These are phyloP conservation scores for Tyrannus savana DNA, from an alignment of 2,113 vertebrate species.

Conservation along the genomic window DNA sequence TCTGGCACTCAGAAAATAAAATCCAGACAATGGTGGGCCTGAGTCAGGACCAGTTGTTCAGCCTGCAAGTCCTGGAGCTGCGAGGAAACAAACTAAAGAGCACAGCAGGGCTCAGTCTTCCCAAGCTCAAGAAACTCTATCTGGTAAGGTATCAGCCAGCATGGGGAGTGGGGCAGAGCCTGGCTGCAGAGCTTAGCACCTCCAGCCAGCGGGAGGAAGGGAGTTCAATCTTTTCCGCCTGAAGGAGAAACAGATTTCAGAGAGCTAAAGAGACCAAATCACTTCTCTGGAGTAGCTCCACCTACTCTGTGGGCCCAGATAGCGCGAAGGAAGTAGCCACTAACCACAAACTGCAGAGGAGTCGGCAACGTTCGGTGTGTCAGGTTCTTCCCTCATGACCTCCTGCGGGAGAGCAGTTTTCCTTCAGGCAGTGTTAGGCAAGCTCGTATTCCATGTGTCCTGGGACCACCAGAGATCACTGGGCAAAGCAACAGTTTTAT, in stretches of 20 bases:
- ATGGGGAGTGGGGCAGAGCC: background rate
- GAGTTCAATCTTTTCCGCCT: background rate
- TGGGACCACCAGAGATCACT: fast-evolving
- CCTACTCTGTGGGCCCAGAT: background rate
- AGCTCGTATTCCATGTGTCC: fast-evolving
- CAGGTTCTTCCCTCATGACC: background rate
- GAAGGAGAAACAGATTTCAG: background rate
- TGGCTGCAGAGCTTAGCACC: background rate
- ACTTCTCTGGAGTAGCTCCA: background rate
- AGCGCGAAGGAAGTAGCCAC: background rate
- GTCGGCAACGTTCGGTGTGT: fast-evolving
- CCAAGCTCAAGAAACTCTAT: slow-evolving; percentile 84
- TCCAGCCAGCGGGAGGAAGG: background rate
- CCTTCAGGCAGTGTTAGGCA: background rate
- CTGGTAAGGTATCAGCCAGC: slow-evolving; percentile 78
- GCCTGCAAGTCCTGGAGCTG: slow-evolving; percentile 85
- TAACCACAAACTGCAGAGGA: background rate
- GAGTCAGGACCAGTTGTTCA: slow-evolving; percentile 73
- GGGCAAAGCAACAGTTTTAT: background rate
- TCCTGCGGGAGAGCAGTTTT: background rate
- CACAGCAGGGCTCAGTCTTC: slow-evolving; percentile 83
- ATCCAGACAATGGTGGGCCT: slow-evolving; percentile 76
- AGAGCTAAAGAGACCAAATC: background rate
- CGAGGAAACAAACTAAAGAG: slow-evolving; percentile 83
- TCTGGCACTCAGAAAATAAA: slow-evolving; percentile 79